Conservation (phyloP, 1,140 invertebrate species). For the Apis florea region DNA sequence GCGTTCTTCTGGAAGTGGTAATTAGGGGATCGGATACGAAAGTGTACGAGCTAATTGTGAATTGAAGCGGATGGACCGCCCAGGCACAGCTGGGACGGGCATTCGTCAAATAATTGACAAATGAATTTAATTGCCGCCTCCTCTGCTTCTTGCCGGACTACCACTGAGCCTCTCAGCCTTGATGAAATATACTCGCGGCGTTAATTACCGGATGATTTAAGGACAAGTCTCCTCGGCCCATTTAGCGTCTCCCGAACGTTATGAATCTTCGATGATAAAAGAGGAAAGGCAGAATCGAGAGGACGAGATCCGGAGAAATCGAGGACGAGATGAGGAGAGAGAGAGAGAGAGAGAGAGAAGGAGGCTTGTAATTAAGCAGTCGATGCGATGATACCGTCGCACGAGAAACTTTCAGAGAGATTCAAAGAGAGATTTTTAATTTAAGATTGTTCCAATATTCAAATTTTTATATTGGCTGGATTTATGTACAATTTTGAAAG, state of each 20-base stretch:
- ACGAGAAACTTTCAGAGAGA: too few relatives aligned
- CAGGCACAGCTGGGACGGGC: conserved; percentile 28
- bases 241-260: background rate
- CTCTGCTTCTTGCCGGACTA: conserved; percentile 44
- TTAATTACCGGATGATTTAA: conserved; percentile 62
- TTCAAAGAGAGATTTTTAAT: too few relatives aligned
- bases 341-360: background rate
- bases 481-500: too few relatives aligned
- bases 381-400: background rate
- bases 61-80: conserved; percentile 60
- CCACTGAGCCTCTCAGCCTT: background rate
- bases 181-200: conserved; percentile 56
- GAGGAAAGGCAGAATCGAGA: background rate
- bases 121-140: conserved; percentile 71
- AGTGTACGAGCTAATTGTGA: conserved; percentile 71
- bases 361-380: background rate
- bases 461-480: too few relatives aligned
- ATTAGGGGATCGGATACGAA: conserved; percentile 59
- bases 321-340: background rate
- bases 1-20: conserved; percentile 43
- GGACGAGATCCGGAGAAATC: background rate
- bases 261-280: background rate
- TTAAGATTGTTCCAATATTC: too few relatives aligned
- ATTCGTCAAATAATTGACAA: conserved; percentile 72
- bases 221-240: background rate